Base-by-base conservation (phyloP, 2,113 vertebrate genomes). In the Craseonycteris thonglongyai region DNA sequence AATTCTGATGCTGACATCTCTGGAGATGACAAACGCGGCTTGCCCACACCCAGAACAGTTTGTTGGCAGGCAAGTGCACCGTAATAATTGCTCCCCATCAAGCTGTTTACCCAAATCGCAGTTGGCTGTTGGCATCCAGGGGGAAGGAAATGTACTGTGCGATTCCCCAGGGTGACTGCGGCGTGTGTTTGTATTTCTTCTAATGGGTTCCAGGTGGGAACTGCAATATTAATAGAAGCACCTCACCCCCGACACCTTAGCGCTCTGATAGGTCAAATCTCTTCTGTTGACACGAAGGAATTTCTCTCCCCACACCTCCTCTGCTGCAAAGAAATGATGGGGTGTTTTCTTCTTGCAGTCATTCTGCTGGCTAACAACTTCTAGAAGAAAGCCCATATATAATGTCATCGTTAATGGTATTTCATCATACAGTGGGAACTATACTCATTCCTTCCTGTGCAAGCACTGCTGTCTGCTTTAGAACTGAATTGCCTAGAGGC, bases 401-500 rank as follows among this genome's bases (percentile, higher is more conserved):
- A 68, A 71, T 19, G 45, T 45, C 59, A 38, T 5, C 1, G 7
- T 16, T 63, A 54, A 68, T 16, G 30, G 51, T 30, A 51, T 7
- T 42, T 61, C 71, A n/a, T 69, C 68, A 38, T 0, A 0, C 61
- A 1, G 1, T 10, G 74, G 59, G 45, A 35, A 42, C 7, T 5
- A 51, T 7, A 3, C 15, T 45, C 21, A 4, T 2, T 45, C 58
- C 26, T 66, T 13, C 42, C 81, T 0, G 0, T 7, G 30, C 68
- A 28, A 1, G 47, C 45, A 11, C 65, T 40, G 45, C 40, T 78
- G 56, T 42, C 8, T 18, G 54, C 79, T 65, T 65, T 72, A 83
- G 58, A 87, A 90, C 40, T 89, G 49, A 66, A 95, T 61, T 78
- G 47, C 56, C 11, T 2, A 49, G 24, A 76, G 49, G 69, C n/a